Percentiles rank a stretch among this genome's conserved stretches.
Conservation (phyloP, 53 echinoderm and acorn worm species). For the Holothuria leucospilota region DNA sequence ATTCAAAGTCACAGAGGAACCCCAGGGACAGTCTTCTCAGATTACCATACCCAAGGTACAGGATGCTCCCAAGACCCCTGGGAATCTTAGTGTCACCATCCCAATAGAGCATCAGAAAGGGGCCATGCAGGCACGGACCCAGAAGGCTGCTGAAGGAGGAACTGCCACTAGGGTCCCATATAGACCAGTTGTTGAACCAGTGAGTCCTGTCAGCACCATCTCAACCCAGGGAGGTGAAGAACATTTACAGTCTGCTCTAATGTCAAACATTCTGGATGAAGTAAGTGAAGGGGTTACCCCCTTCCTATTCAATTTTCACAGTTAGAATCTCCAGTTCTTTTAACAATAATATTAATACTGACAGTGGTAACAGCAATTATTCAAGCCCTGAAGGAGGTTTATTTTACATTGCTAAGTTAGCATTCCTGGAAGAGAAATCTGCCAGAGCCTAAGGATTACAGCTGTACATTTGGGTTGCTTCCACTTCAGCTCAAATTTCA, state of each 20-base stretch:
- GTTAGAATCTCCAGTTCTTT: too few relatives aligned
- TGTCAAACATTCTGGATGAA: conserved; percentile 46
- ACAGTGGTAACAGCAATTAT: too few relatives aligned
- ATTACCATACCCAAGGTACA: conserved; percentile 26
- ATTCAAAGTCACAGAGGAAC: conserved; percentile 36
- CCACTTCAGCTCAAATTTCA: too few relatives aligned
- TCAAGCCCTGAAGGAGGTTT: too few relatives aligned
- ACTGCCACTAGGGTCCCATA: conserved; percentile 3
- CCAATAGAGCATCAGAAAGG: conserved; percentile 33
- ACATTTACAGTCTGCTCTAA: conserved; percentile 31
- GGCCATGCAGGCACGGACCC: conserved; percentile 22
- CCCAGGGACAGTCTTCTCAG: conserved; percentile 25
- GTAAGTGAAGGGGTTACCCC: not conserved
- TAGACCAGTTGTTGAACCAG: conserved; percentile 41
- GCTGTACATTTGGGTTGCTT: too few relatives aligned
- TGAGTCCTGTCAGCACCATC: conserved; percentile 36
- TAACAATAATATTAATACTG: too few relatives aligned
- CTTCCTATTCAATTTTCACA: too few relatives aligned
- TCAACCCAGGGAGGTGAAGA: conserved; percentile 11
- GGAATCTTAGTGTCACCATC: conserved; percentile 36
- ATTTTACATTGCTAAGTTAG: too few relatives aligned
- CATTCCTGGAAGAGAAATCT: too few relatives aligned
- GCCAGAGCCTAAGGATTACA: too few relatives aligned
- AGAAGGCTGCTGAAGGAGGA: not conserved
- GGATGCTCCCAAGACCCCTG: conserved; percentile 30